Conservation (phyloP, 2,113 vertebrate species). For the Halichoerus grypus region DNA sequence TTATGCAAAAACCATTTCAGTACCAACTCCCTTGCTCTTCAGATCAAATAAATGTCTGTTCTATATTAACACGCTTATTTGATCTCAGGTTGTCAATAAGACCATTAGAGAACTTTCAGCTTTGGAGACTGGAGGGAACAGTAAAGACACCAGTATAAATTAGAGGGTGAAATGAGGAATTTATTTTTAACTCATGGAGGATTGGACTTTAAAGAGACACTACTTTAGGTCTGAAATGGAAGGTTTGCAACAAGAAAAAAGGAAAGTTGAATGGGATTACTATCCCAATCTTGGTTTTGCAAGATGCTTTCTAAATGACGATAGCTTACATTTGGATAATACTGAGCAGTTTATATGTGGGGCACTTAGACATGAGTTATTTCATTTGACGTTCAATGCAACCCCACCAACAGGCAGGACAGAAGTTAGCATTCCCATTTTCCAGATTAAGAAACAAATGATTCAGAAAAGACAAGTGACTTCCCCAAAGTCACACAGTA, state of each 20-base stretch:
- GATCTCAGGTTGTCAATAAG: slow-evolving; percentile 63
- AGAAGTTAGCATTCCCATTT: neutral
- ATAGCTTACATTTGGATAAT: neutral
- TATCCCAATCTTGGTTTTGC: slow-evolving; percentile 13
- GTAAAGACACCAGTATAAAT: slow-evolving; percentile 67
- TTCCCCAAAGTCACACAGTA: neutral
- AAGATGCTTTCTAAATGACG: slow-evolving; percentile 9
- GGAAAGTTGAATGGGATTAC: neutral
- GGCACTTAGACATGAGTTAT: neutral
- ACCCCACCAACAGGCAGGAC: neutral
- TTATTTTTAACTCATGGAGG: slow-evolving; percentile 72
- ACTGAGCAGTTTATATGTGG: neutral
- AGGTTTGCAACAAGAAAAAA: slow-evolving; percentile 20
- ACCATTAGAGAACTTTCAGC: slow-evolving; percentile 33
- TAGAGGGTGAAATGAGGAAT: slow-evolving; percentile 58
- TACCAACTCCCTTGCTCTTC: slow-evolving; percentile 75
- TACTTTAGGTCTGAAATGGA: slow-evolving; percentile 48
- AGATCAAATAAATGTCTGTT: slow-evolving; percentile 77
- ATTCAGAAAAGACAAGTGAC: neutral
- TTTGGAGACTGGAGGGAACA: slow-evolving; percentile 36
- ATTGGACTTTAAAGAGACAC: slow-evolving; percentile 69
- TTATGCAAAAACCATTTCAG: slow-evolving; percentile 79
- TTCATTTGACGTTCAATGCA: neutral
- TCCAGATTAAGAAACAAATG: neutral
- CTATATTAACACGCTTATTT: slow-evolving; percentile 68